phyloP scores from a whole-genome alignment of 2,888 invertebrate species.

The Criorhina ranunculi region DNA sequence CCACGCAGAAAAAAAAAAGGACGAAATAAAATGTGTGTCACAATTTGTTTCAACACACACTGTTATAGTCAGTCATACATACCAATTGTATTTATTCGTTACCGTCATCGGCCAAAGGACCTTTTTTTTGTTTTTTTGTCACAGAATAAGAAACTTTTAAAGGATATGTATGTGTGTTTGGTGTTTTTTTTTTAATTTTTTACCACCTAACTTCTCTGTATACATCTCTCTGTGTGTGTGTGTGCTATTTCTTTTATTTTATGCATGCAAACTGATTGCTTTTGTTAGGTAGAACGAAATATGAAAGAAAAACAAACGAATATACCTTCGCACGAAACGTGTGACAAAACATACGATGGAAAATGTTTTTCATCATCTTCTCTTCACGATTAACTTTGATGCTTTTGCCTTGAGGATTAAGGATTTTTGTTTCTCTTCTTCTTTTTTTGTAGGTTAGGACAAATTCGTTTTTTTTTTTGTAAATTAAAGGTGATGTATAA shows the following conservation, averaged over 20 bases:
- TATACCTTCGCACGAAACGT: slow-evolving; percentile 5
- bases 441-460: slow-evolving; percentile 11
- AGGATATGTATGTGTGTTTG: slow-evolving; percentile 7
- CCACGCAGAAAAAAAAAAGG: not conserved
- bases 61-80: not conserved
- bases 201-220: slow-evolving; percentile 12
- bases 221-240: not conserved
- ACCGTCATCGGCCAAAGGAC: slow-evolving; percentile 11
- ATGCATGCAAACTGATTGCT: slow-evolving; percentile 56
- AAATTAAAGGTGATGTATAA: slow-evolving; percentile 1
- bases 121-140: slow-evolving; percentile 1
- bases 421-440: no score
- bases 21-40: not conserved
- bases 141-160: slow-evolving; percentile 13
- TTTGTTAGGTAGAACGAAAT: slow-evolving; percentile 18
- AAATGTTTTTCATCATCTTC: slow-evolving; percentile 10
- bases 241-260: slow-evolving; percentile 15
- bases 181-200: no score
- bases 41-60: slow-evolving; percentile 17
- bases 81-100: slow-evolving; percentile 4
- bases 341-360: slow-evolving; percentile 31
- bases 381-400: slow-evolving; percentile 18
- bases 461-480: slow-evolving; percentile 19
- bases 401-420: no score
- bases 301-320: slow-evolving; percentile 1